Evolutionary conservation across 2,888 invertebrate species (phyloP).

Genomic region (Cosmopolites sordidus): DNA sequence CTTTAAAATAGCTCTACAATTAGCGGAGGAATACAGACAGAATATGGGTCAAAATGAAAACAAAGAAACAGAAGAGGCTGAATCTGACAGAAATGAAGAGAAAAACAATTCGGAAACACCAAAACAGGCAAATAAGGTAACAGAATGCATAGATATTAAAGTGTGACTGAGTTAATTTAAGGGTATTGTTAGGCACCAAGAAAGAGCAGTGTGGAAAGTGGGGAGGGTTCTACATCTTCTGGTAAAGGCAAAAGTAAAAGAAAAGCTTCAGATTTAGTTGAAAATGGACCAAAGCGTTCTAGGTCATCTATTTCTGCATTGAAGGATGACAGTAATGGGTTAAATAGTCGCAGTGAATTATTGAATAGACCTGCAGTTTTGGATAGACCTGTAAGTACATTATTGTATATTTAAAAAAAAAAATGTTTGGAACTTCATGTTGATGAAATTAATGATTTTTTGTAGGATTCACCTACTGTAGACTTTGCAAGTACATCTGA

Average conservation of each 20-base stretch:
- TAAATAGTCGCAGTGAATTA: conserved; percentile 41
- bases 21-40: conserved; percentile 71
- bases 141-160: no score
- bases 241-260: conserved; percentile 13
- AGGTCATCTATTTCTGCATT: conserved; percentile 8
- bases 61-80: conserved; percentile 4
- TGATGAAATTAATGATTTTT: not conserved
- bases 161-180: no score
- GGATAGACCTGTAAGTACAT: conserved; percentile 62
- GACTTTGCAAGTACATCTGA: conserved; percentile 75
- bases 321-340: conserved; percentile 3
- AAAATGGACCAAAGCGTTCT: conserved; percentile 16
- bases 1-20: conserved; percentile 74
- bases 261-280: conserved; percentile 10
- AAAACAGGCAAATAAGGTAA: not conserved
- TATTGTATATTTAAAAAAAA: conserved; percentile 4
- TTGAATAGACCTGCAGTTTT: conserved; percentile 66
- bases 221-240: conserved; percentile 12
- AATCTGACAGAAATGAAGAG: conserved; percentile 11
- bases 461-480: conserved; percentile 55
- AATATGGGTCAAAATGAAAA: not conserved
- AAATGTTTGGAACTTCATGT: not conserved
- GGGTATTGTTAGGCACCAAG: conserved; percentile 5
- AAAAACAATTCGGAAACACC: not conserved
- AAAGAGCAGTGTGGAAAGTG: conserved; percentile 17